Conservation (phyloP, 2,888 invertebrate species). For the Ceriagrion tenellum region DNA sequence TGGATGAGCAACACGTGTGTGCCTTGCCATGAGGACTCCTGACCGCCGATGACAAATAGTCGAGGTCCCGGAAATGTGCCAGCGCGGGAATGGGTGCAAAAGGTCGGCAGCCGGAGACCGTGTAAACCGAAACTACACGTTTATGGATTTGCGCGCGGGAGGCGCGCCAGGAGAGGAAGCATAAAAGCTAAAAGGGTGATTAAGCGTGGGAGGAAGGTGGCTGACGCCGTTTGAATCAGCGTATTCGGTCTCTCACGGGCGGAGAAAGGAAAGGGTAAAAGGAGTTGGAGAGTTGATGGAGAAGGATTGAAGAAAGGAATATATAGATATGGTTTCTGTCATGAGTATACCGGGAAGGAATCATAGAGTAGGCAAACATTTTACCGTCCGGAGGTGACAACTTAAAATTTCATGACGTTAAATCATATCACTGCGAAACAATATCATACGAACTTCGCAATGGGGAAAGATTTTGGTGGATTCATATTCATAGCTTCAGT, state of each 20-base stretch:
- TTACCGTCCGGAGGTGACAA: too few relatives aligned
- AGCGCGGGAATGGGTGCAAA: background rate
- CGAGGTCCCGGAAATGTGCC: background rate
- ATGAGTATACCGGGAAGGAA: too few relatives aligned
- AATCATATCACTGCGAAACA: too few relatives aligned
- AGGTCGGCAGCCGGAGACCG: background rate
- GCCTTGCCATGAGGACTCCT: background rate
- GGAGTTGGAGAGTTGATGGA: background rate
- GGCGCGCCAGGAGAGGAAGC: background rate
- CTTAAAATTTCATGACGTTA: too few relatives aligned
- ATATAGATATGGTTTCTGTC: too few relatives aligned
- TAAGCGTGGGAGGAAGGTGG: background rate
- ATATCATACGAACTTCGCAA: too few relatives aligned
- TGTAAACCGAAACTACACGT: background rate
- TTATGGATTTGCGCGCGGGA: background rate
- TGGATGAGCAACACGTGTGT: background rate
- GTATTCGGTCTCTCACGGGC: background rate
- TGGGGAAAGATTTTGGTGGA: too few relatives aligned
- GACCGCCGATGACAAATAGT: constrained; percentile 3
- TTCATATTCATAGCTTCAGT: too few relatives aligned
- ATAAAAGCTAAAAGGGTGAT: constrained; percentile 19
- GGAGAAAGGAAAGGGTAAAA: background rate
- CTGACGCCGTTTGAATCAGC: background rate
- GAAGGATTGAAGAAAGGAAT: background rate
- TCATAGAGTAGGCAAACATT: too few relatives aligned